These are phyloP conservation scores for Rhopalosiphum padi DNA, from an alignment of 1,140 invertebrate genomes.

Conservation along the genomic window DNA sequence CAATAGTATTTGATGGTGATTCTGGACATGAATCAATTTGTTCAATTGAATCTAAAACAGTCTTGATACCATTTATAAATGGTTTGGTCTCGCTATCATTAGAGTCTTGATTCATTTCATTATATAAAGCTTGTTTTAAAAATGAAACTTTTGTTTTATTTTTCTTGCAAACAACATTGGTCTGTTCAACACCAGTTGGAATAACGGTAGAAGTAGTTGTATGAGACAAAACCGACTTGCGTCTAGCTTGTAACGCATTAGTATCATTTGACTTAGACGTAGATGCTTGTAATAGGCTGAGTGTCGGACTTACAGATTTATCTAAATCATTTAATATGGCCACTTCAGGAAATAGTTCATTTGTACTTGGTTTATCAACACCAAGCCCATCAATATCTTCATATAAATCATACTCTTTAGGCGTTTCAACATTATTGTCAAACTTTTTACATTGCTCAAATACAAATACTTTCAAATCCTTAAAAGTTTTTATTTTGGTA, in stretches of 20 bases:
- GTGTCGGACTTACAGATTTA: slow-evolving; percentile 62
- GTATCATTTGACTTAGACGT: slow-evolving; percentile 38
- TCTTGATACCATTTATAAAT: slow-evolving; percentile 29
- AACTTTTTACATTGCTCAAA: slow-evolving; percentile 40
- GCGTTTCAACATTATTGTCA: slow-evolving; percentile 33
- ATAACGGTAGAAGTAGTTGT: background rate
- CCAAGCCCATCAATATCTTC: slow-evolving; percentile 80
- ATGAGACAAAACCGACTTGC: slow-evolving; percentile 49
- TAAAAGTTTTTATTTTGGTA: slow-evolving; percentile 40
- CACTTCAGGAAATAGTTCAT: slow-evolving; percentile 78
- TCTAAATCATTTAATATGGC: slow-evolving; percentile 73
- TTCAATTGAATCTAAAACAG: background rate
- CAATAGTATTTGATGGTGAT: slow-evolving; percentile 30
- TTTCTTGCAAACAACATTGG: background rate
- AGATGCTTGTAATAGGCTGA: slow-evolving; percentile 40
- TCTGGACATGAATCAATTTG: slow-evolving; percentile 40
- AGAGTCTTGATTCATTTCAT: slow-evolving; percentile 53
- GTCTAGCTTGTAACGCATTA: slow-evolving; percentile 2
- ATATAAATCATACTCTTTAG: slow-evolving; percentile 66
- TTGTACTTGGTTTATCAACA: slow-evolving; percentile 78
- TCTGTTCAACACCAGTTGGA: background rate
- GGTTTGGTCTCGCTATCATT: slow-evolving; percentile 20
- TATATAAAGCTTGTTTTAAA: slow-evolving; percentile 47
- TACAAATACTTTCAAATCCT: slow-evolving; percentile 44
- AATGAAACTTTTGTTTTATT: slow-evolving; percentile 36